Conservation (phyloP, 2,797 vertebrate genomes). For the Sciurus carolinensis region DNA sequence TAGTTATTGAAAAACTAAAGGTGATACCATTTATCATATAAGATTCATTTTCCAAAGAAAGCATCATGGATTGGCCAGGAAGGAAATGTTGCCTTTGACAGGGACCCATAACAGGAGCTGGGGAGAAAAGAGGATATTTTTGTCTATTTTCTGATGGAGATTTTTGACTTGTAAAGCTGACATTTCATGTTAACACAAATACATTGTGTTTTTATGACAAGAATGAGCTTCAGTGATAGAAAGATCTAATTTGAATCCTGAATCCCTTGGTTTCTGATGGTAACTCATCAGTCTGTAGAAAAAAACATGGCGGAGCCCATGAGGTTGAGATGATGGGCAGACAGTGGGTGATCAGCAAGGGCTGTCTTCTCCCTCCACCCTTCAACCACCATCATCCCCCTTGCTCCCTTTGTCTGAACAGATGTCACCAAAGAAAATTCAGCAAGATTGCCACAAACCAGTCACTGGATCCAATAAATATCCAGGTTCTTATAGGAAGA, state of each 20-base stretch:
- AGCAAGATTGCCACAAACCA: neutral
- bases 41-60: conserved; percentile 55
- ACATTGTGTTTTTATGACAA: neutral
- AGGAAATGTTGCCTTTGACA: neutral
- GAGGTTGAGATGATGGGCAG: neutral
- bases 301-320: no score
- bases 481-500: neutral
- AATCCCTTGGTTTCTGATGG: neutral
- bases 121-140: neutral
- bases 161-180: neutral
- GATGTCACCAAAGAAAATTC: neutral
- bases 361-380: neutral
- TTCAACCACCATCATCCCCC: neutral
- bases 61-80: neutral
- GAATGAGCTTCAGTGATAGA: neutral
- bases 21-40: neutral
- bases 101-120: neutral
- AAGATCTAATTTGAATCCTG: neutral
- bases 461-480: neutral
- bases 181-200: neutral
- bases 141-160: neutral
- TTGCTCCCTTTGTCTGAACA: no score
- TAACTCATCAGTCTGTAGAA: neutral
- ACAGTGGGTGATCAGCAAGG: neutral
- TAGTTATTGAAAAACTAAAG: conserved; percentile 23